Evolutionary conservation across 1,140 invertebrate species (phyloP).

Genomic region (Drosophila ercepeae): DNA sequence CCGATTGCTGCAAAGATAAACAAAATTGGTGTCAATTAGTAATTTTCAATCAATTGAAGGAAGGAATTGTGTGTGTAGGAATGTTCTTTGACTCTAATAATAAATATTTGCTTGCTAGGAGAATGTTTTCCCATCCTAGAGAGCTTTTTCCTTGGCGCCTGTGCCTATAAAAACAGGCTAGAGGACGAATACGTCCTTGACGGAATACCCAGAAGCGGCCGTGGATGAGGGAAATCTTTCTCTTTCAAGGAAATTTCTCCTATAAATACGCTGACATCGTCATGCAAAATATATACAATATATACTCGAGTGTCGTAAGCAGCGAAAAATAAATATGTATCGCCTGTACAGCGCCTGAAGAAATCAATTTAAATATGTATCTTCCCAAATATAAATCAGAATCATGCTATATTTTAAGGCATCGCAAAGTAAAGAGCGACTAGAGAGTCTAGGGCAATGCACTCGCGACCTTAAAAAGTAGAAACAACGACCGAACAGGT

Average conservation of each 20-base stretch:
- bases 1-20: constrained; percentile 34
- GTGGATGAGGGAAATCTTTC: no score
- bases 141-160: constrained; percentile 15
- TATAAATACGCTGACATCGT: background rate
- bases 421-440: background rate
- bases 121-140: background rate
- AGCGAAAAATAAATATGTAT: constrained; percentile 9
- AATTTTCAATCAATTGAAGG: constrained; percentile 32
- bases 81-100: no score
- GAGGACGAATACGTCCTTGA: constrained; percentile 16
- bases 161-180: constrained; percentile 21
- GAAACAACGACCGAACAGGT: background rate
- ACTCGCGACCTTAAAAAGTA: constrained; percentile 10
- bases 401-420: constrained; percentile 5
- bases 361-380: background rate
- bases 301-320: constrained; percentile 2
- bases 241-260: background rate
- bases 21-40: constrained; percentile 61
- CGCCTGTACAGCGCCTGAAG: background rate
- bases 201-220: background rate
- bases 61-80: no score
- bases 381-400: background rate
- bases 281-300: background rate
- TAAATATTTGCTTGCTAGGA: no score
- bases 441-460: background rate